Evolutionary conservation across 2,113 vertebrate genomes (phyloP).

Genomic region (Corynorhinus townsendii): DNA sequence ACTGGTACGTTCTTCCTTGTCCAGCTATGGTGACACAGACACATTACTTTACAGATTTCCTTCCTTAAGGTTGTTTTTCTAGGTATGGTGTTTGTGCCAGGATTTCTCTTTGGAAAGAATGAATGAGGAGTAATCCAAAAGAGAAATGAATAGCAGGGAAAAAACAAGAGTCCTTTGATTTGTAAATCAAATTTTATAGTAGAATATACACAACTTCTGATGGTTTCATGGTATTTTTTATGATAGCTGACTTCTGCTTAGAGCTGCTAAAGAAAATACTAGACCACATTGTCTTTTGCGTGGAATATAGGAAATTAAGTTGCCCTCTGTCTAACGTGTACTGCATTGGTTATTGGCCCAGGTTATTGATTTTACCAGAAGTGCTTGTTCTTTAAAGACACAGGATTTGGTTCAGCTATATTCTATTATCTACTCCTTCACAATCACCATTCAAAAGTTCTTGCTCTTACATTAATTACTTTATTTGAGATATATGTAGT

Average conservation of each 20-base stretch:
- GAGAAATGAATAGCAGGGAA: not conserved
- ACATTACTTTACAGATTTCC: not conserved
- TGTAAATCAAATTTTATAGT: not conserved
- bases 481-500: not conserved
- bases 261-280: not conserved
- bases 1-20: not conserved
- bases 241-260: not conserved
- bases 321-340: not conserved
- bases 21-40: not conserved
- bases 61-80: not conserved
- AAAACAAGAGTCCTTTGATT: not conserved
- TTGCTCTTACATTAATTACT: not conserved
- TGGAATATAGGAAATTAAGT: not conserved
- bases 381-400: not conserved
- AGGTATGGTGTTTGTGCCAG: not conserved
- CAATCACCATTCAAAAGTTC: not conserved
- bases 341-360: not conserved
- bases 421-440: not conserved
- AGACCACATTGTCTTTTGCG: not conserved
- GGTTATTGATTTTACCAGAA: not conserved
- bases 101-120: not conserved
- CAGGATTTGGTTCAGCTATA: not conserved
- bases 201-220: not conserved
- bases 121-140: not conserved
- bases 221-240: constrained; percentile 10